These are phyloP conservation scores for Ennomos fuscantarius DNA, from an alignment of 2,888 invertebrate species.

Conservation along the genomic window DNA sequence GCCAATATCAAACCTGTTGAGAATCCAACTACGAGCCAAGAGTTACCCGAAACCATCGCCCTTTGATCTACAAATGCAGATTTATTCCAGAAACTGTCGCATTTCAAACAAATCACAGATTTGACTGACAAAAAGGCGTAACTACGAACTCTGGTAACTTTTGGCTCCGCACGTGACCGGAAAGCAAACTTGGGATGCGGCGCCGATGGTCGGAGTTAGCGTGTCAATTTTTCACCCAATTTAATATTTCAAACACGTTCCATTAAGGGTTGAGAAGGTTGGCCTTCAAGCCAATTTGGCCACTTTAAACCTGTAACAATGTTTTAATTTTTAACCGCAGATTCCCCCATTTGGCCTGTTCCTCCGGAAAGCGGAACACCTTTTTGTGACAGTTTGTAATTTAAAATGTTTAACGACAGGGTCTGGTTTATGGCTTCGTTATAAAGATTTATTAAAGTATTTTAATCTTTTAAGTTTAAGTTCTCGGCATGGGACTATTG, in stretches of 20 bases:
- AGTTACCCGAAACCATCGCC: conserved; percentile 6
- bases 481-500: no score
- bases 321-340: conserved; percentile 36
- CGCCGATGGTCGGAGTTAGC: conserved; percentile 9
- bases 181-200: conserved; percentile 4
- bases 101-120: conserved; percentile 22
- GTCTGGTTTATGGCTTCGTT: background rate
- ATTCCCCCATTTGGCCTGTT: conserved; percentile 14
- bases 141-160: conserved; percentile 15
- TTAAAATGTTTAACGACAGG: conserved; percentile 16
- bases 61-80: conserved; percentile 20
- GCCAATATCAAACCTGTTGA: conserved; percentile 11
- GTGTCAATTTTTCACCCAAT: conserved; percentile 39
- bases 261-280: conserved; percentile 23
- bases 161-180: conserved; percentile 26
- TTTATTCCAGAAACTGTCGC: conserved; percentile 12
- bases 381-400: conserved; percentile 17
- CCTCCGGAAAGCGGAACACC: conserved; percentile 7
- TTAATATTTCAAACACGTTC: conserved; percentile 39
- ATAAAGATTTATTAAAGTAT: no score
- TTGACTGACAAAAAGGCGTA: conserved; percentile 12
- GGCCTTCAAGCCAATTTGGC: conserved; percentile 28
- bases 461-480: no score
- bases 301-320: conserved; percentile 27
- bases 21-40: conserved; percentile 11